Evolutionary conservation across 2,888 invertebrate species (phyloP).

Genomic region (Therioaphis trifolii): DNA sequence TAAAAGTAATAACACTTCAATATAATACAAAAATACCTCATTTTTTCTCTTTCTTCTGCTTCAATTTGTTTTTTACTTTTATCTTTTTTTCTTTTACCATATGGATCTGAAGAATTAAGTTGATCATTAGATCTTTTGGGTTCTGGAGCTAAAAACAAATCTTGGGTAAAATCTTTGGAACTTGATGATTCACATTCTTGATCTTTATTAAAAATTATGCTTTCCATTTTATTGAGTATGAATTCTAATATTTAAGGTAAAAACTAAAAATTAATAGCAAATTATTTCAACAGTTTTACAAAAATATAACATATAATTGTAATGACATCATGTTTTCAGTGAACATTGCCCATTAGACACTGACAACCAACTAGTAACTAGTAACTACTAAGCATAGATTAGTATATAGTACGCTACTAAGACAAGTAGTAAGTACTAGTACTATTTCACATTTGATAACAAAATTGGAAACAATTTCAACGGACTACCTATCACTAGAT

Average conservation of each 20-base stretch:
- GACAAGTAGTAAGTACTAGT: too few relatives aligned
- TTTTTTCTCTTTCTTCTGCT: constrained; percentile 94
- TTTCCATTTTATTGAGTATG: constrained; percentile 24
- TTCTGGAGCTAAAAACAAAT: constrained; percentile 62
- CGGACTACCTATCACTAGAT: too few relatives aligned
- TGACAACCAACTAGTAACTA: too few relatives aligned
- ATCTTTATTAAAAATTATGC: constrained; percentile 53
- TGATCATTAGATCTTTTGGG: constrained; percentile 47
- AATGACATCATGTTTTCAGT: too few relatives aligned
- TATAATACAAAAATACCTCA: constrained; percentile 77
- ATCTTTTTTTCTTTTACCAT: constrained; percentile 72
- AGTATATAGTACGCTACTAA: too few relatives aligned
- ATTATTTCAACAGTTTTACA: too few relatives aligned
- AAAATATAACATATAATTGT: too few relatives aligned
- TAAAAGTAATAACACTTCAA: constrained; percentile 12
- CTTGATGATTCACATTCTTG: constrained; percentile 33
- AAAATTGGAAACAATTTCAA: too few relatives aligned
- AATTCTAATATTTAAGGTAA: too few relatives aligned
- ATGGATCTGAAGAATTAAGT: constrained; percentile 34
- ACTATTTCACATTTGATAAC: too few relatives aligned
- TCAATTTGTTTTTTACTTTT: constrained; percentile 84
- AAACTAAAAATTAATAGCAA: neutral
- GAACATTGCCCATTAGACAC: too few relatives aligned
- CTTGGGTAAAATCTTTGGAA: constrained; percentile 46
- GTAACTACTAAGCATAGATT: too few relatives aligned